These are phyloP conservation scores for Alethe diademata DNA, from an alignment of 2,113 vertebrate genomes.

Conservation along the genomic window DNA sequence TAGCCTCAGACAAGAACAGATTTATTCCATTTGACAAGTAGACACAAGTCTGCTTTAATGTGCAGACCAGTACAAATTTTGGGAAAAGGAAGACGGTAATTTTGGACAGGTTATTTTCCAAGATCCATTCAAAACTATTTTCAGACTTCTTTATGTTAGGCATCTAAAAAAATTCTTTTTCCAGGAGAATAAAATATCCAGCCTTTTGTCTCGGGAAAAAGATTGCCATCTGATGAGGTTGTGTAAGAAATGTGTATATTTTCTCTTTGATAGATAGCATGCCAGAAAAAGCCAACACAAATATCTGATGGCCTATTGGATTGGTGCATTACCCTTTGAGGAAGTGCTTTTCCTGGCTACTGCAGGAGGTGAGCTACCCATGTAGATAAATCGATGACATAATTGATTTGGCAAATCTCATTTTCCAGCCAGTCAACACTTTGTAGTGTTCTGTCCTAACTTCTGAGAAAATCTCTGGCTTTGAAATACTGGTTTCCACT, in stretches of 20 bases:
- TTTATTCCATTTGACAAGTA: neutral
- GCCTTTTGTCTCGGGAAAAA: neutral
- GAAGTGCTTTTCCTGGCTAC: neutral
- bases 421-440: neutral
- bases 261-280: neutral
- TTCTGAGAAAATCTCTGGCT: neutral
- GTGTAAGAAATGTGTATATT: neutral
- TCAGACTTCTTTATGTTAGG: neutral
- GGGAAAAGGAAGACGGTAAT: neutral
- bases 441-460: neutral
- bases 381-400: slow-evolving; percentile 9
- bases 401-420: slow-evolving; percentile 19
- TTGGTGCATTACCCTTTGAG: neutral
- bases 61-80: neutral
- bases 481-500: neutral
- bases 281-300: neutral
- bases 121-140: neutral
- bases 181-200: neutral
- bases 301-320: neutral
- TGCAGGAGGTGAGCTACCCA: neutral
- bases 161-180: neutral
- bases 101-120: neutral
- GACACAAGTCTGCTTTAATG: neutral
- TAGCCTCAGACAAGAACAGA: neutral
- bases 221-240: neutral